These are phyloP conservation scores for Fissipunctia ypsillon DNA, from an alignment of 2,888 invertebrate genomes.

Conservation along the genomic window DNA sequence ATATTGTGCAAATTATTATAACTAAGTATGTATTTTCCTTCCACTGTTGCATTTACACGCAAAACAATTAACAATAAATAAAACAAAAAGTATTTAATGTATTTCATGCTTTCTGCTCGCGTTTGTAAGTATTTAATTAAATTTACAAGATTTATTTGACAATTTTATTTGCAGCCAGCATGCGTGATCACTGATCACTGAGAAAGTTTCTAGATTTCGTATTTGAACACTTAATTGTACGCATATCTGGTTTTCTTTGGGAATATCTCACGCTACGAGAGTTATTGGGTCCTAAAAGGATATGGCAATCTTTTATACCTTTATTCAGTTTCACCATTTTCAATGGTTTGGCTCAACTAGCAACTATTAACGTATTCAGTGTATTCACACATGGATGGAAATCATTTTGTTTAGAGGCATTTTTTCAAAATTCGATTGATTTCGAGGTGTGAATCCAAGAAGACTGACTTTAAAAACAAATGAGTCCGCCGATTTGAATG, in stretches of 20 bases:
- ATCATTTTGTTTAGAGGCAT: neutral
- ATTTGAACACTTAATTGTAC: slow-evolving; percentile 40
- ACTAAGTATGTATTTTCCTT: slow-evolving; percentile 17
- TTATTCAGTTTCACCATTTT: slow-evolving; percentile 6
- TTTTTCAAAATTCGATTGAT: neutral
- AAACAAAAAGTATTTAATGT: slow-evolving; percentile 16
- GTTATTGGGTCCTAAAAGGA: slow-evolving; percentile 33
- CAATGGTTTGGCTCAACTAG: slow-evolving; percentile 4
- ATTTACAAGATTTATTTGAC: slow-evolving; percentile 27
- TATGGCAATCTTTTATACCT: slow-evolving; percentile 28
- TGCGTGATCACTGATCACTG: slow-evolving; percentile 25
- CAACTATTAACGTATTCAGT: neutral
- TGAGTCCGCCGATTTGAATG: neutral
- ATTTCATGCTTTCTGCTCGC: slow-evolving; percentile 38
- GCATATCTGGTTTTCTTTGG: slow-evolving; percentile 38
- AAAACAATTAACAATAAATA: slow-evolving; percentile 45
- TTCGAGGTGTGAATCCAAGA: neutral
- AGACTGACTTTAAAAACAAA: slow-evolving; percentile 10
- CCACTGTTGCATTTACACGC: slow-evolving; percentile 17
- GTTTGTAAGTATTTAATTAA: slow-evolving; percentile 27
- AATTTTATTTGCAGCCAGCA: slow-evolving; percentile 29
- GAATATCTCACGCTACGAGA: slow-evolving; percentile 32
- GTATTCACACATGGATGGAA: too few species aligned
- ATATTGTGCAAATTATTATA: slow-evolving; percentile 34
- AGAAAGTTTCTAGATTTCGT: slow-evolving; percentile 42